phyloP scores from a whole-genome alignment of 2,888 invertebrate species.

The Branchinecta sandiegonensis region DNA sequence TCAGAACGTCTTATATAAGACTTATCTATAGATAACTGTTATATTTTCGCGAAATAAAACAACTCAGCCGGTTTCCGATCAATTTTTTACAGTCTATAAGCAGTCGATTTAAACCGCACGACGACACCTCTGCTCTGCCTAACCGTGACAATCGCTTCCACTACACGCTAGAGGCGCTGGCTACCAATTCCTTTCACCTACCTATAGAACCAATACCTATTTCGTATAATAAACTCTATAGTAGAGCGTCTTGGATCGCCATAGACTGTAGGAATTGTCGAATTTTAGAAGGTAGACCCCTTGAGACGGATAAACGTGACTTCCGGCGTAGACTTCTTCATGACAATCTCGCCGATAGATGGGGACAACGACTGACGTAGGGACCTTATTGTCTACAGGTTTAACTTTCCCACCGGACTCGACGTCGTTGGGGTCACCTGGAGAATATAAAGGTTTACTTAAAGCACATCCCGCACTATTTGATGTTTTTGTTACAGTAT shows the following conservation, averaged over 20 bases:
- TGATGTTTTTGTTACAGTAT: too few species aligned
- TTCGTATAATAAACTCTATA: slow-evolving; percentile 91
- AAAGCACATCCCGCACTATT: too few species aligned
- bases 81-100: too few species aligned
- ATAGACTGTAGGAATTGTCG: slow-evolving; percentile 96
- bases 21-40: too few species aligned
- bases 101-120: too few species aligned
- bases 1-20: too few species aligned
- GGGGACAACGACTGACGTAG: slow-evolving; percentile 73
- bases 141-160: too few species aligned
- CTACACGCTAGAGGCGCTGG: too few species aligned
- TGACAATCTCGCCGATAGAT: slow-evolving; percentile 93
- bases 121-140: too few species aligned
- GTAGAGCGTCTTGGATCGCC: slow-evolving; percentile 97
- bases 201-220: not conserved
- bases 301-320: slow-evolving; percentile 88
- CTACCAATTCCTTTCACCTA: too few species aligned
- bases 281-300: slow-evolving; percentile 97
- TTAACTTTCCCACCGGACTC: slow-evolving; percentile 40
- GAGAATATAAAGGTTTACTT: not conserved
- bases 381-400: slow-evolving; percentile 36
- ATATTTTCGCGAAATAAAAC: too few species aligned
- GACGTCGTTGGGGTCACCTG: slow-evolving; percentile 39
- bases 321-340: slow-evolving; percentile 78
- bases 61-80: too few species aligned